Percentiles rank a stretch among this genome's conserved stretches.
These are phyloP conservation scores for Campopleginae sp. DNA, from an alignment of 2,888 invertebrate genomes.

Conservation along the genomic window DNA sequence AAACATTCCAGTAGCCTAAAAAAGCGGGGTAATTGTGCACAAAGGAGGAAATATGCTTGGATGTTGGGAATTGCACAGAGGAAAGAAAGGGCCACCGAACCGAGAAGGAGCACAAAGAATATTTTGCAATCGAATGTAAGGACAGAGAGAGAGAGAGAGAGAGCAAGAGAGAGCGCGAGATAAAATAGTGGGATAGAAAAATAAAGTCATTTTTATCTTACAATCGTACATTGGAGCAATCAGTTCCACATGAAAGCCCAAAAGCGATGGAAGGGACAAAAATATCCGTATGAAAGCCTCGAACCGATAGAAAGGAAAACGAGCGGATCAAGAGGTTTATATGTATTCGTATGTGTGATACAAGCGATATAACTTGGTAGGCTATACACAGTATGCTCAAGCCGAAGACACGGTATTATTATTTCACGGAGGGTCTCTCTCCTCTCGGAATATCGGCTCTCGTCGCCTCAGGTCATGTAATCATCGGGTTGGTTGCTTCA, in stretches of 20 bases:
- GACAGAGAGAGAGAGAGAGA: neutral
- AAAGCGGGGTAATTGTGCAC: neutral
- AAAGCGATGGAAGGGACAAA: conserved; percentile 28
- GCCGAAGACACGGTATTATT: conserved; percentile 74
- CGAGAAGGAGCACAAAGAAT: conserved; percentile 9
- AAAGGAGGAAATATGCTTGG: neutral
- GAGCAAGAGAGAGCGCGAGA: neutral
- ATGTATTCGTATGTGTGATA: conserved; percentile 31
- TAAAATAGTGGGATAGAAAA: neutral
- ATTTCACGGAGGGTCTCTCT: conserved; percentile 74
- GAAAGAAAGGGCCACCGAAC: conserved; percentile 23
- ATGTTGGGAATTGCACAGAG: neutral
- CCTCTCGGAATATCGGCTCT: conserved; percentile 71
- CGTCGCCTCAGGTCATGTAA: conserved; percentile 76
- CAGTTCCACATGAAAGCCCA: conserved; percentile 43
- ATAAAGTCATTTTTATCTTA: conserved; percentile 61
- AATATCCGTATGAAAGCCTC: conserved; percentile 27
- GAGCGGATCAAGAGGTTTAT: conserved; percentile 38
- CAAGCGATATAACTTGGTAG: conserved; percentile 25
- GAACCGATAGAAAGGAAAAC: conserved; percentile 16
- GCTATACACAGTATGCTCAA: conserved; percentile 41
- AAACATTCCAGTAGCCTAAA: neutral
- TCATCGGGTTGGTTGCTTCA: conserved; percentile 74
- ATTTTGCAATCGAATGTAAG: conserved; percentile 14
- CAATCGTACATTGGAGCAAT: conserved; percentile 74